phyloP scores from a whole-genome alignment of 2,797 vertebrate genomes.

The Spinus olivaceus region DNA sequence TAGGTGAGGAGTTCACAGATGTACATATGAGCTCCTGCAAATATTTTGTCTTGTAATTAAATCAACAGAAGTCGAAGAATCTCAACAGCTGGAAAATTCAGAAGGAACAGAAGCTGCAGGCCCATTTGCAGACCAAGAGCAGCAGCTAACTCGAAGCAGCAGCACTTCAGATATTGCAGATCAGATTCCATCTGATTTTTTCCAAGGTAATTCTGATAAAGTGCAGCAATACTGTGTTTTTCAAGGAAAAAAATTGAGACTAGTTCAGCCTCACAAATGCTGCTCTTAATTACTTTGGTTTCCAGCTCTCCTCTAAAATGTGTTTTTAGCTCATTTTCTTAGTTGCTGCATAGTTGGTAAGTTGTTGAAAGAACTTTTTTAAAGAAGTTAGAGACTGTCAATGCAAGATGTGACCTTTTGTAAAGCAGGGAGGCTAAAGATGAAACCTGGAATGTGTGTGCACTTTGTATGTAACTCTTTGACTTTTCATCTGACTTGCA shows the following conservation, averaged over 20 bases:
- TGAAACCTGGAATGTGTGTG: neutral
- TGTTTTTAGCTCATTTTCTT: neutral
- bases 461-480: neutral
- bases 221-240: neutral
- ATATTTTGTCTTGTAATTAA: neutral
- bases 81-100: slow-evolving; percentile 83
- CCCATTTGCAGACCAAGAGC: slow-evolving; percentile 74
- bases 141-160: slow-evolving; percentile 86
- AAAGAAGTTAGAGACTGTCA: neutral
- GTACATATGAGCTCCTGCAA: neutral
- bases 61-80: slow-evolving; percentile 89
- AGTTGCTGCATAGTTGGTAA: neutral
- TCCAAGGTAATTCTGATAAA: slow-evolving; percentile 78
- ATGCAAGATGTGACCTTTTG: neutral
- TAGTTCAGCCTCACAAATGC: neutral
- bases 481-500: neutral
- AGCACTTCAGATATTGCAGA: slow-evolving; percentile 94
- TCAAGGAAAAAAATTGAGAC: too few species aligned
- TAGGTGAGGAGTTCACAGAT: neutral
- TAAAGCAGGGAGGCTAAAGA: neutral
- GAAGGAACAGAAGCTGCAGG: slow-evolving; percentile 70
- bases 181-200: slow-evolving; percentile 76
- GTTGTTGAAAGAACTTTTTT: neutral
- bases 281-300: neutral
- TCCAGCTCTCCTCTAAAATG: neutral